These are phyloP conservation scores for Glyphotaelius pellucidus DNA, from an alignment of 2,888 invertebrate genomes.

Conservation along the genomic window DNA sequence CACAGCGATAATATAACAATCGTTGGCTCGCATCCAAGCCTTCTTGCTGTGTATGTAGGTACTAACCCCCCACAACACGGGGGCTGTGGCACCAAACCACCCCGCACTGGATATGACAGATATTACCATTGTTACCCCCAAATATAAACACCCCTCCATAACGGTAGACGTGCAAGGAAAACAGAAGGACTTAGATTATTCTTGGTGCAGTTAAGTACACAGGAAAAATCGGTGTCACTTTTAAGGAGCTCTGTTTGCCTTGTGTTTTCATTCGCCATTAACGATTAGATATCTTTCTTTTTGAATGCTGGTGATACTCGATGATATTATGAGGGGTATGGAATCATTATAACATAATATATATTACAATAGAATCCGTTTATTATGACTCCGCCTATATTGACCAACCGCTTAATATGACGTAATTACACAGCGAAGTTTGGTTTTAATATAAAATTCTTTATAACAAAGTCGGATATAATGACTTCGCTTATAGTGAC, in stretches of 20 bases:
- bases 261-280: background rate
- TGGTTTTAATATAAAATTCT: too few relatives aligned
- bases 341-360: background rate
- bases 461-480: too few relatives aligned
- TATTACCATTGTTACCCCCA: constrained; percentile 54
- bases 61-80: constrained; percentile 34
- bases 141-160: constrained; percentile 42
- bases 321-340: background rate
- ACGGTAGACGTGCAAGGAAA: constrained; percentile 30
- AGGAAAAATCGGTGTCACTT: background rate
- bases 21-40: constrained; percentile 56
- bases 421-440: too few relatives aligned
- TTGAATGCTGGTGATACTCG: background rate
- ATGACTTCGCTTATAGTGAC: too few relatives aligned
- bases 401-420: too few relatives aligned
- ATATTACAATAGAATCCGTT: too few relatives aligned
- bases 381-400: too few relatives aligned
- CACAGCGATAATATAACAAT: constrained; percentile 39
- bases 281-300: background rate
- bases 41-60: constrained; percentile 24
- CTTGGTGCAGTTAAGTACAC: background rate
- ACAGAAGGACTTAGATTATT: constrained; percentile 13
- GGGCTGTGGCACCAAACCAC: constrained; percentile 12
- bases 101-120: constrained; percentile 57
- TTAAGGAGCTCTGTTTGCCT: background rate